phyloP scores from a whole-genome alignment of 1,140 invertebrate species.

The Psilanteris sp. region DNA sequence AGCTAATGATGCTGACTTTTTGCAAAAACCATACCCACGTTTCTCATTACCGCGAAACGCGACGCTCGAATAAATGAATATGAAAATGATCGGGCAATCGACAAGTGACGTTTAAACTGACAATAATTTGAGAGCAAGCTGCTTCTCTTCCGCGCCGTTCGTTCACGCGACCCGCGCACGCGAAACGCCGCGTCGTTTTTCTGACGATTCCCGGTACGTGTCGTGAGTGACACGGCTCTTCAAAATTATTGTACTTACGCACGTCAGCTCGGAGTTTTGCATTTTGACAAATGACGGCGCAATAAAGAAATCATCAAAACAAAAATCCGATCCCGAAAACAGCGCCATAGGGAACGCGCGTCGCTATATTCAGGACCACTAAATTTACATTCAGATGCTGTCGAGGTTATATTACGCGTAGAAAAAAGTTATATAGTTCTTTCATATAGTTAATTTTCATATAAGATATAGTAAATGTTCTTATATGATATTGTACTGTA shows the following conservation, averaged over 20 bases:
- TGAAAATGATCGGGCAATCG: slow-evolving; percentile 30
- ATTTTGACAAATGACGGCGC: slow-evolving; percentile 14
- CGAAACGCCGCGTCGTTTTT: slow-evolving; percentile 11
- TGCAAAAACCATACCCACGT: neutral
- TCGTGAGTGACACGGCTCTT: slow-evolving; percentile 7
- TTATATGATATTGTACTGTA: too few relatives aligned
- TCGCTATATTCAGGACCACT: too few relatives aligned
- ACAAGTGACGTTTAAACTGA: slow-evolving; percentile 27
- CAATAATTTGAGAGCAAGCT: slow-evolving; percentile 38
- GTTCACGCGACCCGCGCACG: too few relatives aligned
- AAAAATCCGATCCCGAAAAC: neutral
- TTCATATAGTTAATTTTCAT: too few relatives aligned
- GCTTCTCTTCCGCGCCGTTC: slow-evolving; percentile 25
- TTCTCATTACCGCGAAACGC: slow-evolving; percentile 28
- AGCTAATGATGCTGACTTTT: slow-evolving; percentile 22
- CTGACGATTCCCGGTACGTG: slow-evolving; percentile 6
- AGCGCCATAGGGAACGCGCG: too few relatives aligned
- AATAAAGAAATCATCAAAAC: slow-evolving; percentile 14
- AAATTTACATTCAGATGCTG: too few relatives aligned
- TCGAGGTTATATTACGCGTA: too few relatives aligned
- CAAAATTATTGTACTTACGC: slow-evolving; percentile 20
- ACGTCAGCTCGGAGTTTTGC: neutral
- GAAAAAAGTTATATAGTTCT: too few relatives aligned
- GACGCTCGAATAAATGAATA: slow-evolving; percentile 38
- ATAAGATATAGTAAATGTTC: too few relatives aligned